Evolutionary conservation across 1,140 invertebrate genomes (phyloP), one percentile per base, ranked within the genome.

Genomic region (Parasteatoda tepidariorum): DNA sequence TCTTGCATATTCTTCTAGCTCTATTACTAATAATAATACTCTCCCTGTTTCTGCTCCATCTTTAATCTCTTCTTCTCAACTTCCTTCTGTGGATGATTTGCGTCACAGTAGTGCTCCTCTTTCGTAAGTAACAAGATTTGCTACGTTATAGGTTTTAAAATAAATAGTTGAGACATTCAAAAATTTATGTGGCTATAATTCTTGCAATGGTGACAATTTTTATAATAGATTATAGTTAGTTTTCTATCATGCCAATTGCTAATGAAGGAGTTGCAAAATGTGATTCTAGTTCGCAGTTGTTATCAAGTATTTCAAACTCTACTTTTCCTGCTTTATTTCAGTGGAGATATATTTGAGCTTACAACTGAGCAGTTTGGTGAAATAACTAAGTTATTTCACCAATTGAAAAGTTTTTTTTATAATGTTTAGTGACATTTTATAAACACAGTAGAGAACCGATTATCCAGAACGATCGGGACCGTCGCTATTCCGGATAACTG

Each of bases 21-120:
- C 62, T 55, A 22, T 41, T 31, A 57, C 28, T 26, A 71, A 71
- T 61, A 64, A 48, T 30, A 82, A 82, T 30, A 38, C 11, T 28
- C 30, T 31, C 15, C 54, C 78, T 24, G 28, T 64, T 4, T 79
- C 66, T 11, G 78, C 67, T n/a, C 78, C 78, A 15, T 24, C 34
- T 62, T 59, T 54, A 22, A 0, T 79, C 48, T 57, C 64, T n/a
- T 33, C 76, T 68, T 4, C 30, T 0, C 28, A n/a, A 57, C n/a
- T 30, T 57, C 30, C 48, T 13, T 57, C 38, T 26, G 48, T 24
- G 15, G 78, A 82, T 38, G 54, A 30, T 11, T 15, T 38, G 18
- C 48, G 66, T 9, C 66, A 82, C 7, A 41, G 48, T 48, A 71
- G 78, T 57, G 66, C 78, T 30, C 78, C 78, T 61, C 54, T 59